Conservation (phyloP, 2,888 invertebrate genomes). For the Dysmachus trigonus region DNA sequence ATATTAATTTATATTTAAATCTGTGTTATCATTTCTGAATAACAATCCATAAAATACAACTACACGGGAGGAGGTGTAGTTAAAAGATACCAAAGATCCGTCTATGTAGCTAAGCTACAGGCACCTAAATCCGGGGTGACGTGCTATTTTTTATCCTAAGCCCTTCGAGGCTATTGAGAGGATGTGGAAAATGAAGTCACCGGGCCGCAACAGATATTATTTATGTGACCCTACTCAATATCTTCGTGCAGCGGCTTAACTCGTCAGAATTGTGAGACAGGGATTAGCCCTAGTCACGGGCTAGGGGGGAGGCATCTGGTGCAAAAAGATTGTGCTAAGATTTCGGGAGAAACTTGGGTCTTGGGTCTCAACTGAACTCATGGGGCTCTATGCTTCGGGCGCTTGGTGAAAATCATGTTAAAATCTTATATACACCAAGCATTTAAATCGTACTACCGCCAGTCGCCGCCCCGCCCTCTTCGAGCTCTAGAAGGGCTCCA, state of each 20-base stretch:
- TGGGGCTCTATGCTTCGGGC: background rate
- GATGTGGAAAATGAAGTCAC: background rate
- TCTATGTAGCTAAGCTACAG: background rate
- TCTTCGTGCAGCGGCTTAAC: background rate
- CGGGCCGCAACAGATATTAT: background rate
- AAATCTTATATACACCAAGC: background rate
- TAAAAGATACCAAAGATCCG: too few species aligned
- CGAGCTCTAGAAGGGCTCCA: background rate
- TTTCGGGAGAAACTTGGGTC: background rate
- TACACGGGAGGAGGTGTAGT: background rate
- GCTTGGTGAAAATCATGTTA: background rate
- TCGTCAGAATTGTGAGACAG: background rate
- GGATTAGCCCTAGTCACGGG: background rate
- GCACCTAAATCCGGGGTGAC: background rate
- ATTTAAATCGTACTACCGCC: background rate
- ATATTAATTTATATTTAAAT: too few species aligned
- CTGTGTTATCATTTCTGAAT: too few species aligned
- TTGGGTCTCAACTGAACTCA: too few species aligned
- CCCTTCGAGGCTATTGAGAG: background rate
- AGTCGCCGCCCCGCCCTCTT: too few species aligned
- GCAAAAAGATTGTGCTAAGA: background rate
- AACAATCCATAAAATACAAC: background rate
- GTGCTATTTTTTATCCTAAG: background rate
- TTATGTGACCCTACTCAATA: background rate
- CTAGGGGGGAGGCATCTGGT: background rate